Evolutionary conservation across 2,113 vertebrate genomes (phyloP).

Genomic region (Nothobranchius furzeri): DNA sequence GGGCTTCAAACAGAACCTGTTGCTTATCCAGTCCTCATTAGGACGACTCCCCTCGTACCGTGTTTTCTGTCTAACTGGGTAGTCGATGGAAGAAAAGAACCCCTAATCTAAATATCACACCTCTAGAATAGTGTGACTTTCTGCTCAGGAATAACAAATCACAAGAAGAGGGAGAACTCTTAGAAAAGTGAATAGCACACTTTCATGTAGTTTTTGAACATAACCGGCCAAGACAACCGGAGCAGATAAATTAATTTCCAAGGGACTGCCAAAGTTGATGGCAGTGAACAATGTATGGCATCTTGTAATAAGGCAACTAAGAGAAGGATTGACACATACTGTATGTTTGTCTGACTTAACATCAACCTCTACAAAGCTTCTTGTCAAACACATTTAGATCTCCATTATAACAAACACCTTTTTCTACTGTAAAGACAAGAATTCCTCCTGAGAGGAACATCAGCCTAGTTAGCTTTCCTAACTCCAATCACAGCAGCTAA

Average conservation of each 20-base stretch:
- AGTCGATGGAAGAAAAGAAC: conserved; percentile 17
- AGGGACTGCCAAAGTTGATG: conserved; percentile 59
- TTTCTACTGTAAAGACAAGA: conserved; percentile 12
- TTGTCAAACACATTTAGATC: conserved; percentile 47
- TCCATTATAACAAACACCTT: conserved; percentile 57
- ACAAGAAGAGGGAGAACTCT: conserved; percentile 21
- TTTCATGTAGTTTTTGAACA: conserved; percentile 63
- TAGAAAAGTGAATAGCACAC: conserved; percentile 41
- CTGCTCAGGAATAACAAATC: conserved; percentile 31
- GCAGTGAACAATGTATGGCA: conserved; percentile 51
- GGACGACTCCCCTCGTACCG: conserved; percentile 41
- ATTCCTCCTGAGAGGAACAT: no score
- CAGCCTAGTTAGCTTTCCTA: conserved; percentile 16
- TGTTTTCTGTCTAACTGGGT: conserved; percentile 57
- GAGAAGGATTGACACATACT: conserved; percentile 10
- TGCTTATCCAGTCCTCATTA: conserved; percentile 50
- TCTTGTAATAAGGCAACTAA: conserved; percentile 38
- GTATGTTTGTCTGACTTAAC: conserved; percentile 35
- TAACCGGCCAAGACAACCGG: conserved; percentile 51
- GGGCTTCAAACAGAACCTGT: conserved; percentile 51
- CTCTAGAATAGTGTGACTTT: conserved; percentile 26
- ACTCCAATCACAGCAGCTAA: conserved; percentile 23
- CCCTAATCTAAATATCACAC: conserved; percentile 36
- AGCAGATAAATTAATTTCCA: conserved; percentile 75
- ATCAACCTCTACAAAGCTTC: conserved; percentile 42